A percentile compares a stretch with the other conserved stretches of the same genome.
Evolutionary conservation across 2,888 invertebrate species (phyloP).

Genomic region (Hyles lineata): DNA sequence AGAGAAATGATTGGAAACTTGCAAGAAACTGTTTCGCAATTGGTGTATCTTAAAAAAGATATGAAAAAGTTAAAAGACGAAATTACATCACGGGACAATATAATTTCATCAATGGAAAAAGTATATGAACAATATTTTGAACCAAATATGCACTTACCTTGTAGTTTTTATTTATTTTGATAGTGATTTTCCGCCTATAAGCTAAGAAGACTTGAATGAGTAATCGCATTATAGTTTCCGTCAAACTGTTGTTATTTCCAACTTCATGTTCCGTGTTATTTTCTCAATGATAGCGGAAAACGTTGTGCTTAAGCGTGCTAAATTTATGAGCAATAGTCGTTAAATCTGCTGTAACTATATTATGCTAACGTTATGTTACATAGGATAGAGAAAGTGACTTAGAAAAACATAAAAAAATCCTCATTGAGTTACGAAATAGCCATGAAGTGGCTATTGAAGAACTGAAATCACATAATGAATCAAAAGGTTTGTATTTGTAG

Average conservation of each 20-base stretch:
- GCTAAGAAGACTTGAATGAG: too few species aligned
- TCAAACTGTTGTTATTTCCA: not conserved
- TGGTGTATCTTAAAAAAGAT: constrained; percentile 75
- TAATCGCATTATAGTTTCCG: not conserved
- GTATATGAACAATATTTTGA: constrained; percentile 43
- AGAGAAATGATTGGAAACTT: constrained; percentile 78
- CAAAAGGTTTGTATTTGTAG: constrained; percentile 60
- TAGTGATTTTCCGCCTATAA: too few species aligned
- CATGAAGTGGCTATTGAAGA: constrained; percentile 68
- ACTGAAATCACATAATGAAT: constrained; percentile 58
- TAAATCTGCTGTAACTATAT: not conserved
- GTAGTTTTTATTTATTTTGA: too few species aligned
- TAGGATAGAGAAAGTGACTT: constrained; percentile 69
- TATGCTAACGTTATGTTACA: not conserved
- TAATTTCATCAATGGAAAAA: constrained; percentile 61
- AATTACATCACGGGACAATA: constrained; percentile 57
- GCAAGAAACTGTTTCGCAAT: constrained; percentile 76
- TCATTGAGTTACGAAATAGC: constrained; percentile 57
- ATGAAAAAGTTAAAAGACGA: constrained; percentile 71
- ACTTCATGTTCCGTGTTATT: not conserved
- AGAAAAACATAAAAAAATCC: constrained; percentile 57
- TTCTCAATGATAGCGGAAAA: constrained; percentile 19
- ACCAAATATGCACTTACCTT: too few species aligned
- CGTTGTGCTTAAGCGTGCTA: not conserved
- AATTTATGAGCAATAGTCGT: not conserved